Conservation (phyloP, 2,113 vertebrate genomes). For the Psilopsiagon aurifrons region DNA sequence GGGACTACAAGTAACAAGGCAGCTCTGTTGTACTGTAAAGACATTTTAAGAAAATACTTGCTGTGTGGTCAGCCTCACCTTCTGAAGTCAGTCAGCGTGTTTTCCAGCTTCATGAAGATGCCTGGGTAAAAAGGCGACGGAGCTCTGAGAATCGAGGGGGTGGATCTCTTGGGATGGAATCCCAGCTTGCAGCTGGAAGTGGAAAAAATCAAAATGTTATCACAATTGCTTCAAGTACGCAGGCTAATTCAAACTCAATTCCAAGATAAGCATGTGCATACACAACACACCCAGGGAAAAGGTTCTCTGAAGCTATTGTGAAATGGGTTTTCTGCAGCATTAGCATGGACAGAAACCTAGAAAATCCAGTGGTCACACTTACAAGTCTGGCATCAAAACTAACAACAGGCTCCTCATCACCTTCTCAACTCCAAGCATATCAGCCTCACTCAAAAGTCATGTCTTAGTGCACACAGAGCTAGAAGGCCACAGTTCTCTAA, state of each 20-base stretch:
- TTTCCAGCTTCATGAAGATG: background rate
- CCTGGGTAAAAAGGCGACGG: background rate
- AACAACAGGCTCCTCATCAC: background rate
- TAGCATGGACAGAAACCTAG: background rate
- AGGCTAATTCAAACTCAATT: conserved; percentile 30
- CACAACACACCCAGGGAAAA: background rate
- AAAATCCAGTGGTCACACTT: background rate
- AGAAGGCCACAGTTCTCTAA: background rate
- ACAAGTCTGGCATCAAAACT: background rate
- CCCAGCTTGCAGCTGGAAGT: conserved; percentile 41
- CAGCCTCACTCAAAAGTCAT: background rate
- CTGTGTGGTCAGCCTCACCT: background rate
- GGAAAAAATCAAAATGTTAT: conserved; percentile 51
- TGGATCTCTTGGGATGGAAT: conserved; percentile 29
- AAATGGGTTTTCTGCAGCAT: background rate
- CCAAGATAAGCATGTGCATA: conserved; percentile 12
- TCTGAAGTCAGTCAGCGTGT: background rate
- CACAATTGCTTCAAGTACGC: conserved; percentile 22
- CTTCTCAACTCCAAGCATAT: background rate
- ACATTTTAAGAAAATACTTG: conserved; percentile 8
- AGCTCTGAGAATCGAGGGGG: conserved; percentile 23
- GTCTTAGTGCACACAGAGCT: background rate
- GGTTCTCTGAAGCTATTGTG: background rate
- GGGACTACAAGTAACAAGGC: background rate
- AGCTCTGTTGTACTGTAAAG: conserved; percentile 9